A percentile compares a stretch with the other conserved stretches of the same genome.
Evolutionary conservation across 2,797 vertebrate species (phyloP).

Genomic region (Rousettus madagascariensis): DNA sequence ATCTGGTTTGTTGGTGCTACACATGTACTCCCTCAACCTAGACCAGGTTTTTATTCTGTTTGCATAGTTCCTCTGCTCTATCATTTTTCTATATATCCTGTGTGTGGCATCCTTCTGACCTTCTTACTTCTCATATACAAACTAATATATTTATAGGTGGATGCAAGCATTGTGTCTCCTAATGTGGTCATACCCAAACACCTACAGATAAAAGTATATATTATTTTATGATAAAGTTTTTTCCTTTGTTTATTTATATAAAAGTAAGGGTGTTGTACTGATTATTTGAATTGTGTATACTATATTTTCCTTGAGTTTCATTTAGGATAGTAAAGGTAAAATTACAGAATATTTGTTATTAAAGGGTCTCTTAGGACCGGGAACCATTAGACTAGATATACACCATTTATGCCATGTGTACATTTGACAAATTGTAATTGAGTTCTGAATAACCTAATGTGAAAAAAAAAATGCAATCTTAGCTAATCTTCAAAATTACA

Average conservation of each 20-base stretch:
- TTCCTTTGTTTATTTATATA: slow-evolving; percentile 14
- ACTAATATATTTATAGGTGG: not conserved
- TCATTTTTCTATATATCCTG: not conserved
- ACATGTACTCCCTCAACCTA: not conserved
- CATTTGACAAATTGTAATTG: not conserved
- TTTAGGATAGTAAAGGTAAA: not conserved
- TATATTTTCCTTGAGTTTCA: not conserved
- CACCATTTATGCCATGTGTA: not conserved
- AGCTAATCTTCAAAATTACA: not conserved
- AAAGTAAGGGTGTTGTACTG: not conserved
- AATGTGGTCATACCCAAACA: not conserved
- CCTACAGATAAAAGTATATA: not conserved
- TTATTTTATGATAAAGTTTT: not conserved
- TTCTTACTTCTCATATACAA: not conserved
- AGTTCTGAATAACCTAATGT: not conserved
- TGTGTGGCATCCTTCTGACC: not conserved
- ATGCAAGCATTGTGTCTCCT: not conserved
- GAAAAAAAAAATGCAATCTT: not conserved
- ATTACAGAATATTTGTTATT: not conserved
- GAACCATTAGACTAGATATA: not conserved
- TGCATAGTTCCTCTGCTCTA: not conserved
- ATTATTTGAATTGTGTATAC: not conserved
- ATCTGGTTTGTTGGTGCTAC: not conserved
- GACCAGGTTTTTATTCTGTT: not conserved
- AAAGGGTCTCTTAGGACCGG: not conserved